These are phyloP conservation scores for Nezara viridula DNA, from an alignment of 2,888 invertebrate genomes.

Conservation along the genomic window DNA sequence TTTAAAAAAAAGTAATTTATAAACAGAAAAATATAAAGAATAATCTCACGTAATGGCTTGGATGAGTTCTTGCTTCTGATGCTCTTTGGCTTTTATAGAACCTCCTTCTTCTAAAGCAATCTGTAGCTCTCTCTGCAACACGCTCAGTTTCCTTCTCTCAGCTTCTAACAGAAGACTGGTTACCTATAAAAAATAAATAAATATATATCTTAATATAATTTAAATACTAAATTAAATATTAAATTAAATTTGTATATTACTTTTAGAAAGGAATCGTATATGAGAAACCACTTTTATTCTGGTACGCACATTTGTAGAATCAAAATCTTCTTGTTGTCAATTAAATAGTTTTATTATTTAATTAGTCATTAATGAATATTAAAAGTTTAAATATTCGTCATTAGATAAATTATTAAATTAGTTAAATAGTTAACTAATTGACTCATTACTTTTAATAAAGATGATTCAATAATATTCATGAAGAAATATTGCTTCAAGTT, in stretches of 20 bases:
- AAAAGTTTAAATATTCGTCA: too few species aligned
- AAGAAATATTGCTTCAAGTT: neutral
- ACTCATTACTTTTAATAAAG: too few species aligned
- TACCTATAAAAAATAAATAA: slow-evolving; percentile 71
- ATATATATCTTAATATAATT: neutral
- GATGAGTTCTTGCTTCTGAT: slow-evolving; percentile 76
- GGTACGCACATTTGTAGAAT: neutral
- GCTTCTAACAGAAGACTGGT: slow-evolving; percentile 79
- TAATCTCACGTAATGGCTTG: slow-evolving; percentile 76
- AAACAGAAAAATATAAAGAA: neutral
- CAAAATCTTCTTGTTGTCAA: too few species aligned
- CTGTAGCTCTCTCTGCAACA: slow-evolving; percentile 77
- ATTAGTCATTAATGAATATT: neutral
- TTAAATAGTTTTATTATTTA: neutral
- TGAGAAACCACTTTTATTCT: neutral
- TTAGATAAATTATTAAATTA: too few species aligned
- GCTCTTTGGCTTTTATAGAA: slow-evolving; percentile 77
- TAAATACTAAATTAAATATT: neutral
- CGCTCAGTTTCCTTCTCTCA: slow-evolving; percentile 76
- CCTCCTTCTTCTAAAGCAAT: slow-evolving; percentile 76
- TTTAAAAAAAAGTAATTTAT: too few species aligned
- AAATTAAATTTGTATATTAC: neutral
- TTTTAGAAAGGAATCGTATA: neutral
- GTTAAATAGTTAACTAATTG: too few species aligned
- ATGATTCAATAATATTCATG: too few species aligned